Evolutionary conservation across 2,888 invertebrate species (phyloP), one percentile per base, ranked within the genome.

Genomic region (Mesorhabditis belari): DNA sequence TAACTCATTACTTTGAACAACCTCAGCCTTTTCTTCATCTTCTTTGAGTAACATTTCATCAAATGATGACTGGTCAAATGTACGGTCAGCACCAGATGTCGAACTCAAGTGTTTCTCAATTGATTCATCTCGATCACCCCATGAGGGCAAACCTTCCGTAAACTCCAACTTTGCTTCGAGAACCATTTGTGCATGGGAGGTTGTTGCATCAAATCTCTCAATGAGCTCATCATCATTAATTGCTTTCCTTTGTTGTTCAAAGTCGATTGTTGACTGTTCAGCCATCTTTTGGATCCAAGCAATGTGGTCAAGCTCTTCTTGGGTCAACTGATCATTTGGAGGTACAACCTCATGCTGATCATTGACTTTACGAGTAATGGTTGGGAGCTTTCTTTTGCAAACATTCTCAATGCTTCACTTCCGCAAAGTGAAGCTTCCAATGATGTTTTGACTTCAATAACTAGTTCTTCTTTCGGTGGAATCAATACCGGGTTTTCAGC

Each of bases 281-380:
- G 69, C 69, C 23, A 69, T 35, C 23, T 52, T 58, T 26, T 62
- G 60, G 12, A 69, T 66, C 55, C 56, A 58, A 5, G 66, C 66
- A 28, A 68, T 68, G 54, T 68, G 68, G 35, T 66, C 64, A 12
- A 67, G 54, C 49, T 67, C 66, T 57, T 65, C 67, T 60, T 66
- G 61, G n/a, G 69, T 64, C 28, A 68, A 26, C n/a, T 35, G 44
- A 35, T 35, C 44, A n/a, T 17, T n/a, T n/a, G 44, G 44, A 5
- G 23, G 61, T 51, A n/a, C 58, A 55, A 3, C 55, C 17, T 63
- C 54, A 51, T 56, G 21, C n/a, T 19, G n/a, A 50, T 4, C 6
- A 49, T n/a, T 4, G 5, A n/a, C 6, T 17, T 23, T 25, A 6
- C n/a, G 26, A 12, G 21, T 21, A 56, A 23, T n/a, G 51, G 51